Evolutionary conservation across 2,797 vertebrate species (phyloP).

Genomic region (Crocidura indochinensis): DNA sequence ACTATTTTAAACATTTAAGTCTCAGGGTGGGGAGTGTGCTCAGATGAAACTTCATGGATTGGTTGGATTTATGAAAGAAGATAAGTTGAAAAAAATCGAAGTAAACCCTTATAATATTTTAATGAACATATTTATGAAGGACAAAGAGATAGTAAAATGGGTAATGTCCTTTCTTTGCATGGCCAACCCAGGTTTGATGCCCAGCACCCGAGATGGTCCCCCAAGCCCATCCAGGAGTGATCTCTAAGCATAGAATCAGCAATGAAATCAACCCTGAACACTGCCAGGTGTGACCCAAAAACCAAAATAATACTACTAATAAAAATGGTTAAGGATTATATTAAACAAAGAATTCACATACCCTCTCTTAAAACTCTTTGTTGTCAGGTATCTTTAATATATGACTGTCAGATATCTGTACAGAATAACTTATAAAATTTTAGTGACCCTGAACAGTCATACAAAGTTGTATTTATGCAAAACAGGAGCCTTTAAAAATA

Average conservation of each 20-base stretch:
- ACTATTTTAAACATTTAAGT: not conserved
- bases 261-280: no score
- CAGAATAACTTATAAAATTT: slow-evolving; percentile 58
- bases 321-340: slow-evolving; percentile 29
- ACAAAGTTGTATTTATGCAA: slow-evolving; percentile 54
- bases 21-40: not conserved
- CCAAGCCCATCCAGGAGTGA: no score
- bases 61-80: not conserved
- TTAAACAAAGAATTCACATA: slow-evolving; percentile 31
- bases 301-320: no score
- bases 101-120: slow-evolving; percentile 51
- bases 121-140: slow-evolving; percentile 38
- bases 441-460: slow-evolving; percentile 43
- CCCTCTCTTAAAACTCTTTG: slow-evolving; percentile 4
- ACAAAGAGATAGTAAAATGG: no score
- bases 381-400: slow-evolving; percentile 54
- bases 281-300: no score
- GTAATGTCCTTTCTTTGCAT: no score
- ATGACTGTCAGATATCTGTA: slow-evolving; percentile 4
- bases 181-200: no score
- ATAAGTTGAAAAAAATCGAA: slow-evolving; percentile 35
- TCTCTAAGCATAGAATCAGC: no score
- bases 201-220: no score
- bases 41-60: slow-evolving; percentile 37
- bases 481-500: slow-evolving; percentile 31